These are phyloP conservation scores for Nestor notabilis DNA, from an alignment of 2,113 vertebrate genomes.

Conservation along the genomic window DNA sequence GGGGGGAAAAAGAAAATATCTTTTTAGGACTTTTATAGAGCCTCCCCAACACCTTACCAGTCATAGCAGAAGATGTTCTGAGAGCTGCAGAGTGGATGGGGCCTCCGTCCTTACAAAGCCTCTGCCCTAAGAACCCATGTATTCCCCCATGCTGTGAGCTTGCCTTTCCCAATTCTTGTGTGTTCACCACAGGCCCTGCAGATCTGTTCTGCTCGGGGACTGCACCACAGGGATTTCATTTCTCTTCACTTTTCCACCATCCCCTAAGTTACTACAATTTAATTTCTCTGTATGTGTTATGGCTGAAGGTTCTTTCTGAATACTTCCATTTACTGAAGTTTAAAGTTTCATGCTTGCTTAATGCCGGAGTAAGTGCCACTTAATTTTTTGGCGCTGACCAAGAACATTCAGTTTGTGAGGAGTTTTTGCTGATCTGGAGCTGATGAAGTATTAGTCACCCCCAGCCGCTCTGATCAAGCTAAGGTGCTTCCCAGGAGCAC, in stretches of 20 bases:
- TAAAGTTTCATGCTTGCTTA: background rate
- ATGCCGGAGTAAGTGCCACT: background rate
- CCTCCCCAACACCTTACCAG: too few relatives aligned
- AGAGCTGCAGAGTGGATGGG: background rate
- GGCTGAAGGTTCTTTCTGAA: background rate
- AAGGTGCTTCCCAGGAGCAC: background rate
- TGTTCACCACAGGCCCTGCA: background rate
- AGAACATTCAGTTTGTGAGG: rapidly evolving
- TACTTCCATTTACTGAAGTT: background rate
- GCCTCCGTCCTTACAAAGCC: background rate
- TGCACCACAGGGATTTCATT: background rate
- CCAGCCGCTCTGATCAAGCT: background rate
- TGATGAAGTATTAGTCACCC: background rate
- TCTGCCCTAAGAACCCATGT: too few relatives aligned
- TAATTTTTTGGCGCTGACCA: background rate
- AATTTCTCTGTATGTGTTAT: background rate
- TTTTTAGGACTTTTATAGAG: background rate
- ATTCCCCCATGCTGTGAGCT: background rate
- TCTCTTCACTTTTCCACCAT: background rate
- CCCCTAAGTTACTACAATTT: background rate
- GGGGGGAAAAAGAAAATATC: too few relatives aligned
- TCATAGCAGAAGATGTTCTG: background rate
- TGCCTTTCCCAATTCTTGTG: background rate
- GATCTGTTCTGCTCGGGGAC: background rate
- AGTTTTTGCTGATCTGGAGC: background rate